Base-by-base conservation (phyloP, 2,888 invertebrate species). In the Lordiphosa fenestrarum region DNA sequence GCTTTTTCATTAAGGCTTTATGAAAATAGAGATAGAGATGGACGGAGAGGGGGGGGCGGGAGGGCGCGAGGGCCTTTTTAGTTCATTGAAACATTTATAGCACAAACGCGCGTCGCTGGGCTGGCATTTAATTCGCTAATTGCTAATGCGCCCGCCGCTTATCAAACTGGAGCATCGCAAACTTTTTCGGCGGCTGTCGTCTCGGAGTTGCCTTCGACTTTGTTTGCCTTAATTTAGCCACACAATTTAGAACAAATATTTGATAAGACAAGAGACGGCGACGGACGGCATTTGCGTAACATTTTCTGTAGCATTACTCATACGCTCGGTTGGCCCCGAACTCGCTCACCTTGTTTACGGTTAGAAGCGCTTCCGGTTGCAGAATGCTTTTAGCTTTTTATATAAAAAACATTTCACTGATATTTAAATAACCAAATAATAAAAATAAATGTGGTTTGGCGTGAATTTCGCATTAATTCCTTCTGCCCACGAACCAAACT, bases 81-180 rank as follows among this genome's bases (percentile, higher is more conserved):
- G 85, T 65, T 83, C 78, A 84, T 72, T 80, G 85, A 66, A 78
- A 84, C 85, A 84, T 78, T 82, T 84, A 83, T 83, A 84, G 83
- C 64, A 66, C 56, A 65, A 59, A 61, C 62, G 50, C 61, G 57
- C 12, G 37, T 25, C 10, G 55, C 56, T 57, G 57, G 77, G 59
- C 58, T 54, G 59, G 78, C 78, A 71, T 77, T 80, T 85, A 83
- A 83, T 85, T 85, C 81, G 80, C 85, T 78, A 78, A 78, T 78
- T 78, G 78, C 73, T 61, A 84, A 78, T 74, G 83, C 73, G 75
- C 67, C 64, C 57, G 65, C 6, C 61, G 78, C 85, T 80, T 80
- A 80, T 80, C 85, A 80, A 80, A 83, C 73, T 80, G 84, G 85
- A 85, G 84, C 80, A 80, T 85, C 80, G 75, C 61, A 38, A 63